Base-by-base conservation (phyloP, 2,797 vertebrate genomes). In the Enteromius treurensis region DNA sequence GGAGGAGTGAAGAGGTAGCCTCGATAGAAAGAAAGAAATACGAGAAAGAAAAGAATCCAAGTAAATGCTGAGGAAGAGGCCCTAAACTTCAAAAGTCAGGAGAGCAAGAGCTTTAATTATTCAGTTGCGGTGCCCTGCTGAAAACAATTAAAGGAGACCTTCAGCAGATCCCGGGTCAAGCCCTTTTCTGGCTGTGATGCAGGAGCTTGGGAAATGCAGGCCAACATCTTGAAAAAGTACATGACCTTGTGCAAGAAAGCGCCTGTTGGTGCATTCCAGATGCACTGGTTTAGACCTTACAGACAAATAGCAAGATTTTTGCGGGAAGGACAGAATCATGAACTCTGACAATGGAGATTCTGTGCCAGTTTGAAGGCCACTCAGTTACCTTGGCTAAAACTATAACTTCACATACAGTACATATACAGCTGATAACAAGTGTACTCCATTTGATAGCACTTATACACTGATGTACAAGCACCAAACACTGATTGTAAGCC, bases 181-280 rank as follows among this genome's bases (percentile, higher is more conserved):
- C 91, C 89, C 81, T 79, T 88, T 94, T 92, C 89, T 92, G 92
- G 87, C 88, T 86, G 86, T 91, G 91, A 94, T 88, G 15, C 45
- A 53, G n/a, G 34, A 69, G 64, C 49, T 67, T 60, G 82, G 65
- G 42, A 83, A 77, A 82, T 85, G 55, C 55, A 73, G 84, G 32
- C 13, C 26, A 6, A 80, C 49, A 80, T 23, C 34, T 42, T 47
- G 51, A 1, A 15, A 21, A 70, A 49, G 5, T 60, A 37, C 55
- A 78, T 21, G 75, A 78, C 75, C 67, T 55, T 71, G 19, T 37
- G n/a, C 13, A 68, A 5, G 14, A 58, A 47, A 29, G 47, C 4
- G 10, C 15, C 11, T 60, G 37, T 60, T 14, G 21, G 37, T 77
- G 13, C 7, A 10, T 34, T 70, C 42, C 42, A 83, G 14, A 37